phyloP scores from a whole-genome alignment of 1,140 invertebrate genomes.

The Holotrichia oblita region DNA sequence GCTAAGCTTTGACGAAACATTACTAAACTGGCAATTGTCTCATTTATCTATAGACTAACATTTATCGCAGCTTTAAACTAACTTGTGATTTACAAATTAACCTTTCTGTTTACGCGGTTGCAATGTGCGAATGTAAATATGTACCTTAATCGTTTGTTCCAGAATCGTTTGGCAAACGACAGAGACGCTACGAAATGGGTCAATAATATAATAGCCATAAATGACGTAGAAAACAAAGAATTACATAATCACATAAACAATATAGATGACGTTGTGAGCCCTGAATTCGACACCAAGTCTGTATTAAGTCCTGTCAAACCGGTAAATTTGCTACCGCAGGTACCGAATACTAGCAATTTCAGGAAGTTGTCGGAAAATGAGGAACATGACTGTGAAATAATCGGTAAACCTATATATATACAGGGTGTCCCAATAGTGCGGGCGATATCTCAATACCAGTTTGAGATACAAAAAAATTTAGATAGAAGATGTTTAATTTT shows the following conservation, averaged over 20 bases:
- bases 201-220: constrained; percentile 50
- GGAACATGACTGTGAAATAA: constrained; percentile 96
- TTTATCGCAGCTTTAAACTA: not conserved
- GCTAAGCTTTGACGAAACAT: not conserved
- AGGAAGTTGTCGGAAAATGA: constrained; percentile 92
- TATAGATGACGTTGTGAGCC: constrained; percentile 45
- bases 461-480: too few species aligned
- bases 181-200: constrained; percentile 57
- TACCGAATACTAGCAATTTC: constrained; percentile 73
- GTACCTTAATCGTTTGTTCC: constrained; percentile 44
- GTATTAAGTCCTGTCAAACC: constrained; percentile 75
- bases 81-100: not conserved
- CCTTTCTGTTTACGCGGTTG: too few species aligned
- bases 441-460: not conserved
- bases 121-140: not conserved
- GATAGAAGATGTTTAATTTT: too few species aligned
- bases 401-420: constrained; percentile 84
- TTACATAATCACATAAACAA: constrained; percentile 47
- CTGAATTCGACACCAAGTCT: constrained; percentile 60
- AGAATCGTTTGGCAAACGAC: constrained; percentile 53
- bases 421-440: too few species aligned
- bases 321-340: constrained; percentile 90
- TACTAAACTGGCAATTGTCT: not conserved
- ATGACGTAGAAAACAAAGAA: constrained; percentile 52
- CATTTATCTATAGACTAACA: constrained; percentile 16